phyloP scores from a whole-genome alignment of 2,888 invertebrate species.

The Tholera decimalis region DNA sequence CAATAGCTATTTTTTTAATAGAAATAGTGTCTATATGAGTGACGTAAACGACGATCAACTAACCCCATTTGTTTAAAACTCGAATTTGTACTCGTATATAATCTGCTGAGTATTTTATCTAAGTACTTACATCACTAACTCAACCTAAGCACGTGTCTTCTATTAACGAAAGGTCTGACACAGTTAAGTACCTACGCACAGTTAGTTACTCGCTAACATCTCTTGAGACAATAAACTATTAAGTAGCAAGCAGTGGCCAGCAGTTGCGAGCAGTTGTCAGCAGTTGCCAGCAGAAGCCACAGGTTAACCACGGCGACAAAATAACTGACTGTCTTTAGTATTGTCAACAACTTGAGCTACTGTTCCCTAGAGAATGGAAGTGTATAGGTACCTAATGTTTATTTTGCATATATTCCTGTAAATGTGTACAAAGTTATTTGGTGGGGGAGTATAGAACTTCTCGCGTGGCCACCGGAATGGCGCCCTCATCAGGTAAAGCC shows the following conservation, averaged over 20 bases:
- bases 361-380: background rate
- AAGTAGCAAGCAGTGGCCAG: constrained; percentile 50
- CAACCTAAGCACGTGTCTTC: constrained; percentile 52
- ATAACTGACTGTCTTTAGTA: constrained; percentile 42
- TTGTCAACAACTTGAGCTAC: constrained; percentile 20
- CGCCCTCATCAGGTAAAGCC: no score
- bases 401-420: background rate
- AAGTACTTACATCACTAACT: constrained; percentile 33
- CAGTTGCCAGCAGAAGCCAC: background rate
- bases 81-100: background rate
- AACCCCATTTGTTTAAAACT: no score
- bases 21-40: no score
- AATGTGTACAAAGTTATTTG: constrained; percentile 14
- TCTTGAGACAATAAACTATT: constrained; percentile 57
- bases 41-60: no score
- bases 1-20: no score
- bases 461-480: no score
- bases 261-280: background rate
- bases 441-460: background rate
- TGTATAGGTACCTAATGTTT: constrained; percentile 6
- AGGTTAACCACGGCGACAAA: constrained; percentile 31
- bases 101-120: background rate
- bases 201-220: constrained; percentile 29
- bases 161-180: constrained; percentile 60
- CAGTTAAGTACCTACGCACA: constrained; percentile 49